Percentiles rank a stretch among this genome's conserved stretches.
Conservation (phyloP, 2,888 invertebrate genomes). For the Sericinus montela region DNA sequence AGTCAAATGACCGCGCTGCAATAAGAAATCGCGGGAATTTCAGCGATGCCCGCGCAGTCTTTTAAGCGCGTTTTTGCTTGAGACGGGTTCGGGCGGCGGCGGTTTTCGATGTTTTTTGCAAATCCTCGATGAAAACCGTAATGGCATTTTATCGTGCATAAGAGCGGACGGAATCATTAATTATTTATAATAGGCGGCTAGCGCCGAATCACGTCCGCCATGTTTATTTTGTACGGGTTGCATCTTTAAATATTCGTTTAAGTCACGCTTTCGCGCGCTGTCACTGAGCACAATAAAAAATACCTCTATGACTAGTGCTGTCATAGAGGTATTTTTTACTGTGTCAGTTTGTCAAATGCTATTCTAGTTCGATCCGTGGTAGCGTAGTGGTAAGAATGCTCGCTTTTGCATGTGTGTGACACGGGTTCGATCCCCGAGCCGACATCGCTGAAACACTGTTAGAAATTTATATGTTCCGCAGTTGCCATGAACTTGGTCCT, state of each 20-base stretch:
- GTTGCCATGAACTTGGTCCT: too few relatives aligned
- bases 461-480: too few relatives aligned
- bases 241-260: constrained; percentile 38
- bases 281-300: too few relatives aligned
- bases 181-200: constrained; percentile 78
- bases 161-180: constrained; percentile 75
- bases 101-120: constrained; percentile 68
- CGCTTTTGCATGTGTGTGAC: too few relatives aligned
- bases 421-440: too few relatives aligned
- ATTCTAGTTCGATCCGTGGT: too few relatives aligned
- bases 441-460: too few relatives aligned
- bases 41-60: constrained; percentile 73
- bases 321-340: constrained; percentile 20
- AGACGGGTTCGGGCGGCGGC: constrained; percentile 61
- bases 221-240: constrained; percentile 51
- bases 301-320: too few relatives aligned
- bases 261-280: constrained; percentile 40
- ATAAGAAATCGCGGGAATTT: constrained; percentile 74
- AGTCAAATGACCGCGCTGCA: constrained; percentile 72
- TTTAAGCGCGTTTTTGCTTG: constrained; percentile 65
- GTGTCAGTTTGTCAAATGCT: background rate
- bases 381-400: too few relatives aligned
- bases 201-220: constrained; percentile 60
- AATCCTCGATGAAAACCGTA: constrained; percentile 74
- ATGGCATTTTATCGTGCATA: constrained; percentile 79